Base-by-base conservation (phyloP, 2,113 vertebrate species). In the Laterallus jamaicensis region DNA sequence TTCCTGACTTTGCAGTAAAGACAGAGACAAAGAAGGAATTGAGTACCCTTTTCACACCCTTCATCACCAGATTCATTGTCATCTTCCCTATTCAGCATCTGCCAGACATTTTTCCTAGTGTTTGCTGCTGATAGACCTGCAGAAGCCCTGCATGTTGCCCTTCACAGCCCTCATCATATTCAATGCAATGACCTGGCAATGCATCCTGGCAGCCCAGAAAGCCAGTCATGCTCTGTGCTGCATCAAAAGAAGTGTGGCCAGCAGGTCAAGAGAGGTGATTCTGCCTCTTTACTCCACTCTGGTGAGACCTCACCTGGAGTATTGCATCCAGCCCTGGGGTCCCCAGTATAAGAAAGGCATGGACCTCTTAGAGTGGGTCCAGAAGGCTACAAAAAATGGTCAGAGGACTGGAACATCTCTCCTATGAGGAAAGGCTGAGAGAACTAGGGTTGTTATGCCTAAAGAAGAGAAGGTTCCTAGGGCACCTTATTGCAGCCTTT, bases 181-280 rank as follows among this genome's bases (percentile, higher is more conserved):
- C 44, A 67, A 12, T 4, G 6, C 35, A 66, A 14, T 6, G 12
- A 13, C 40, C 19, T n/a, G 39, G 14, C 14, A 40, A n/a, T 9
- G 11, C 31, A 49, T 2, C 0, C 20, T 47, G 55, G 49, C 7
- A 58, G 70, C 59, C 29, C 40, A 66, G 39, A 39, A 56, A 31
- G n/a, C n/a, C 59, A 64, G 0, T 7, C 0, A 1, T 16, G 50
- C 20, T 20, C 10, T 52, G 44, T 20, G 47, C 32, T 62, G 9
- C 74, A 37, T 54, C 6, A 70, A 60, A 54, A 69, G n/a, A 2
- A 66, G 7, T 3, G 3, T 37, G 55, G 56, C 35, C 64, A 60
- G 31, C 31, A 54, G 56, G 11, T 14, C 3, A 50, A 50, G 11
- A 35, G 20, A 17, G 16, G 35, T 25, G 44, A 77, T 68, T 77